phyloP scores from a whole-genome alignment of 2,888 invertebrate genomes.

The Didymodactylos carnosus region DNA sequence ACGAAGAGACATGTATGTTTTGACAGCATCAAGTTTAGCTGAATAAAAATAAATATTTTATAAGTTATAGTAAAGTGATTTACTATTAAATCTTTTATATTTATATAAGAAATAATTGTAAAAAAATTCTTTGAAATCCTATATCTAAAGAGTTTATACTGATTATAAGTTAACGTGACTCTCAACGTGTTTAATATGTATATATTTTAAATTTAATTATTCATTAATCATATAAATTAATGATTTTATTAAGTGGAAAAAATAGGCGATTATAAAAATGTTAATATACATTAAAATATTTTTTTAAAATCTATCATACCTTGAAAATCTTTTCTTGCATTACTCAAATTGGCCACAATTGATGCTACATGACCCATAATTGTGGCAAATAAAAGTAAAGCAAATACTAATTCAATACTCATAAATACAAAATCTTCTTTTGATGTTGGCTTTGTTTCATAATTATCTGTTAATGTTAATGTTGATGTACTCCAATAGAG shows the following conservation, averaged over 20 bases:
- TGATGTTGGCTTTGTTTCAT: slow-evolving; percentile 47
- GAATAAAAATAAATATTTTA: slow-evolving; percentile 40
- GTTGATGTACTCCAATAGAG: neutral
- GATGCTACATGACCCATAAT: slow-evolving; percentile 91
- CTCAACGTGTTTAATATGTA: too few relatives aligned
- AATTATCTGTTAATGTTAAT: neutral
- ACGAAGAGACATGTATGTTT: slow-evolving; percentile 92
- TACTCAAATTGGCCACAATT: slow-evolving; percentile 89
- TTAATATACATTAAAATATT: neutral
- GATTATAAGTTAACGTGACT: too few relatives aligned
- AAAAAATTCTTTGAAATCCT: too few relatives aligned
- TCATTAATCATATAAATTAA: too few relatives aligned
- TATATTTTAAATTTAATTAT: too few relatives aligned
- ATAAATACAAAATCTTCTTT: slow-evolving; percentile 86
- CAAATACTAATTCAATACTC: slow-evolving; percentile 77
- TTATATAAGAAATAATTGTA: too few relatives aligned
- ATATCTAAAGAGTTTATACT: too few relatives aligned
- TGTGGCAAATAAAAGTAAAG: slow-evolving; percentile 77
- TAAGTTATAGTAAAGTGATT: too few relatives aligned
- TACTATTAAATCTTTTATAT: too few relatives aligned
- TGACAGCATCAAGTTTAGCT: slow-evolving; percentile 93
- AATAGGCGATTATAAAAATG: too few relatives aligned
- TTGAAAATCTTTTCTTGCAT: slow-evolving; percentile 91
- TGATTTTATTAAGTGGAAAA: too few relatives aligned
- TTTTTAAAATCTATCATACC: slow-evolving; percentile 45